Evolutionary conservation across 1,140 invertebrate species (phyloP).

Genomic region (Atta cephalotes): DNA sequence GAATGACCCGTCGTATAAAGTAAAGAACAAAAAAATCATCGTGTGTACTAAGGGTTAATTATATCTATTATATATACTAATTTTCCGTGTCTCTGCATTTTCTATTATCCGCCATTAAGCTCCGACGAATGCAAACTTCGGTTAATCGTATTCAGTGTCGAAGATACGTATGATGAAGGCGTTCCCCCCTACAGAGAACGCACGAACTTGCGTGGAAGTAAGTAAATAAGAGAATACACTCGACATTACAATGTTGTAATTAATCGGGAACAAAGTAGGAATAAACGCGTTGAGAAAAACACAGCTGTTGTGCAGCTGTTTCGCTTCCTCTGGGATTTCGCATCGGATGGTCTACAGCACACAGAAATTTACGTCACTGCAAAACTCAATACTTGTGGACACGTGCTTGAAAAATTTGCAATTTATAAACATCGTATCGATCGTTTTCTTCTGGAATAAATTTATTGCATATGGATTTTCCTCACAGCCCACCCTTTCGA

Average conservation of each 20-base stretch:
- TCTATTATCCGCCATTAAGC: slow-evolving; percentile 14
- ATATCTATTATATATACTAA: slow-evolving; percentile 1
- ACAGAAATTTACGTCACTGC: slow-evolving; percentile 24
- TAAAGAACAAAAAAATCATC: too few species aligned
- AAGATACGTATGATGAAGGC: background rate
- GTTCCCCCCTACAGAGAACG: background rate
- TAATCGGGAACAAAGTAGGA: slow-evolving; percentile 42
- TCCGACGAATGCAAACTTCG: background rate
- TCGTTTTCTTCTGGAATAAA: background rate
- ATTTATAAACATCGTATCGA: background rate
- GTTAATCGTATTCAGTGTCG: background rate
- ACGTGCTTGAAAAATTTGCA: background rate
- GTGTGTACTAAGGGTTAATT: too few species aligned
- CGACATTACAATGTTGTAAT: slow-evolving; percentile 43
- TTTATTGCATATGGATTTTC: too few species aligned
- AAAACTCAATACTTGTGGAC: background rate
- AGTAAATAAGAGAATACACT: slow-evolving; percentile 6
- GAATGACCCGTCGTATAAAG: too few species aligned
- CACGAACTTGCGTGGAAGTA: background rate
- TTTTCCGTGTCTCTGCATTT: background rate
- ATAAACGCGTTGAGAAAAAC: slow-evolving; percentile 48
- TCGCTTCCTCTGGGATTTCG: slow-evolving; percentile 46
- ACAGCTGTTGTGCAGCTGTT: slow-evolving; percentile 60
- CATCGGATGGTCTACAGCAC: background rate
- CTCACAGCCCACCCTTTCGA: background rate